Base-by-base conservation (phyloP, 2,797 vertebrate species). In the Pelobates cultripes region DNA sequence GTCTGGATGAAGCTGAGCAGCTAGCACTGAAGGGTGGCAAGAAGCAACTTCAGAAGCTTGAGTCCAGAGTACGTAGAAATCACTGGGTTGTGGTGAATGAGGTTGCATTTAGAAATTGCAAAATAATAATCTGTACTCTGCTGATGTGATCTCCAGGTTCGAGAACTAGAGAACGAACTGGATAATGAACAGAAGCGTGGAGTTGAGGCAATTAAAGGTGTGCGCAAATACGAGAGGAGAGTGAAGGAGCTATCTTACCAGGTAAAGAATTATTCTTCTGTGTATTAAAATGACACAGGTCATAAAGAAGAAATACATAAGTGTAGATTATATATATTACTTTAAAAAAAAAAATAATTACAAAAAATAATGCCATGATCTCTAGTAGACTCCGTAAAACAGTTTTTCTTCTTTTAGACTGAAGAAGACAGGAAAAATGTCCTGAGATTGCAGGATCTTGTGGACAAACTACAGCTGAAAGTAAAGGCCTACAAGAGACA, bases 221-320 rank as follows among this genome's bases (percentile, higher is more conserved):
- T 91, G 7, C 87, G 90, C 4, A 97, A 96, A 91, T 96, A 95
- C 75, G 96, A 97, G 84, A 92, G 95, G 43, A 93, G 94, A 73
- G 92, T 97, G 72, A 97, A 96, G 85, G 96, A 97, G 75, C 92
- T 97, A 28, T 28, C 28, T 15, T 10, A 43, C 13, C 60, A 43
- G 3, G 17, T 42, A 28, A 28, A 28, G 28, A 2, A 15, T 13
- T 4, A 14, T 63, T 57, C n/a, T 7, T 12, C 41, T 45, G 14
- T 78, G 13, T 43, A 81, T 1, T 28, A 1, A 73, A 70, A 73
- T 75, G 79, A 81, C 28, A 73, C 75, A 61, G 79, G 75, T 28
- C 28, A 28, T n/a, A n/a, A n/a, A n/a, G n/a, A n/a, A n/a, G n/a
- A n/a, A n/a, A n/a, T n/a, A n/a, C n/a, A n/a, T n/a, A n/a, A n/a